These are phyloP conservation scores for Sphyrna mokarran DNA, from an alignment of 2,113 vertebrate genomes.

Conservation along the genomic window DNA sequence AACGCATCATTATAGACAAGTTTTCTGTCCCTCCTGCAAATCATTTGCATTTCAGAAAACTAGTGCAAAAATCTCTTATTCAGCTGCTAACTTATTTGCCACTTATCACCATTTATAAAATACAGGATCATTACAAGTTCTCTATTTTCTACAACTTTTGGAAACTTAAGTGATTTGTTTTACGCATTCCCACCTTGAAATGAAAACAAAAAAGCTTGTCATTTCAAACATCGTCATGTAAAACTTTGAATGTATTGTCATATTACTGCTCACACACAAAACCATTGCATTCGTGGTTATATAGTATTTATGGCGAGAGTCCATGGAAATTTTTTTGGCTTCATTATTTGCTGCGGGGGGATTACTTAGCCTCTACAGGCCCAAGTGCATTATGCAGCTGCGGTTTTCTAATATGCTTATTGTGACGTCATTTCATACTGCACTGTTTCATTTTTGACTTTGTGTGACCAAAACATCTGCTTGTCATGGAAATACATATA, in stretches of 20 bases:
- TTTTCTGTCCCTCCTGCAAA: neutral
- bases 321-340: constrained; percentile 11
- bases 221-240: neutral
- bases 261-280: neutral
- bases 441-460: neutral
- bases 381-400: neutral
- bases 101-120: neutral
- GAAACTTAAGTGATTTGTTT: neutral
- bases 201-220: neutral
- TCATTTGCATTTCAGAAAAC: neutral
- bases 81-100: neutral
- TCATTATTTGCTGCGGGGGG: constrained; percentile 26
- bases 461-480: neutral
- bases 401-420: constrained; percentile 16
- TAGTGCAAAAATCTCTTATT: neutral
- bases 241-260: neutral
- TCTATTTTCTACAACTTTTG: neutral
- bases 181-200: neutral
- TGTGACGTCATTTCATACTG: neutral
- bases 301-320: neutral
- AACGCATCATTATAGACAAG: neutral
- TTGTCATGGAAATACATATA: neutral
- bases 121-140: neutral
- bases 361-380: constrained; percentile 22
- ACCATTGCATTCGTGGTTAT: neutral